phyloP scores from a whole-genome alignment of 2,797 vertebrate genomes.

The Peromyscus aztecus region DNA sequence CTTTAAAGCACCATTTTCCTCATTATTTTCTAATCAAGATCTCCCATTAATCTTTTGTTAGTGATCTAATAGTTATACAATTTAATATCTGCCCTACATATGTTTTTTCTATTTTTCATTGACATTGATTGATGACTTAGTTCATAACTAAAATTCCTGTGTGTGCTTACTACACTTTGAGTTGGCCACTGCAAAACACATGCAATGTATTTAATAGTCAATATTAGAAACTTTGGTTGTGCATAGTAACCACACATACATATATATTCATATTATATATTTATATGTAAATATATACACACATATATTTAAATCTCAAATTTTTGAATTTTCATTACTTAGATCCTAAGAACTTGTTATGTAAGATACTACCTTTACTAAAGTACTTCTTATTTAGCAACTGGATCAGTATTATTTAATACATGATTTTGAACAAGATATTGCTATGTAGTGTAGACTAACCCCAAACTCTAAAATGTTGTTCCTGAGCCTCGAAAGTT shows the following conservation, averaged over 20 bases:
- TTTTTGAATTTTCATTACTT: background rate
- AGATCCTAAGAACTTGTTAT: background rate
- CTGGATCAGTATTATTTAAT: background rate
- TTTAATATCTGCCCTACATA: background rate
- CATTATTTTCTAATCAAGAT: background rate
- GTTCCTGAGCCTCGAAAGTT: too few relatives aligned
- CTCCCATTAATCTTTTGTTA: constrained; percentile 4
- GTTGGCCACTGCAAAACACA: background rate
- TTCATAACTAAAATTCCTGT: background rate
- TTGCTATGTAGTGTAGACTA: background rate
- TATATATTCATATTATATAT: background rate
- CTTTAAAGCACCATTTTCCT: background rate
- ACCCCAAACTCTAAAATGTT: background rate
- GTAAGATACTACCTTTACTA: background rate
- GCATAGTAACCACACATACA: background rate
- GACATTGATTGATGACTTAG: background rate
- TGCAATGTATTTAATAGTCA: background rate
- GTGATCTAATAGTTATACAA: background rate
- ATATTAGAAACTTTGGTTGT: background rate
- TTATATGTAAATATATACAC: background rate
- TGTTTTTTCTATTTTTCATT: background rate
- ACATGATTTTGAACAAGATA: background rate
- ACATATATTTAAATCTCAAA: background rate
- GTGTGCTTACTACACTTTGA: background rate
- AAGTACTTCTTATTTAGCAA: background rate